Evolutionary conservation across 2,888 invertebrate species (phyloP).

Genomic region (Hartigia nigra): DNA sequence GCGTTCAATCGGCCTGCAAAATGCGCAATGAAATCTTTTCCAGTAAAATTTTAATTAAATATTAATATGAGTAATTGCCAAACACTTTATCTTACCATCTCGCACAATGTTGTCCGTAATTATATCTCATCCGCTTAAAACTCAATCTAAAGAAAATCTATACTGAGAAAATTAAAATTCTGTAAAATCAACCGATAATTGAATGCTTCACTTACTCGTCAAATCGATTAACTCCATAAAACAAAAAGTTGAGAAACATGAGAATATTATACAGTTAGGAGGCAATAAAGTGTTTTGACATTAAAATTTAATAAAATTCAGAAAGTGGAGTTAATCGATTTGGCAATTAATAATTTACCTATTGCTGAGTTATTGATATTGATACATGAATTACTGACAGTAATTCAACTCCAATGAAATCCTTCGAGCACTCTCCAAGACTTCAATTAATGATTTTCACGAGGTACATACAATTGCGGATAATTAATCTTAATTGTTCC

Average conservation of each 20-base stretch:
- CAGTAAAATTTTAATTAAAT: neutral
- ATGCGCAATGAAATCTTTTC: neutral
- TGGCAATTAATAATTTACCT: neutral
- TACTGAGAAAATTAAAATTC: neutral
- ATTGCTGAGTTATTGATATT: no score
- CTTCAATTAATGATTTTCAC: conserved; percentile 19
- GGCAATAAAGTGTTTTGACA: no score
- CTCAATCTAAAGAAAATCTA: neutral
- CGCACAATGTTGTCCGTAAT: neutral
- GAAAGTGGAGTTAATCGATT: no score
- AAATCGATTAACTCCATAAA: no score
- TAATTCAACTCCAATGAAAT: neutral
- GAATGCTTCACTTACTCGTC: no score
- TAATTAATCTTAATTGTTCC: conserved; percentile 25
- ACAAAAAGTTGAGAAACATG: no score
- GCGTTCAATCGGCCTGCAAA: neutral
- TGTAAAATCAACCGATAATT: no score
- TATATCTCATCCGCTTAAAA: neutral
- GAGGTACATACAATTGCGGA: conserved; percentile 27
- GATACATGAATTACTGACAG: no score
- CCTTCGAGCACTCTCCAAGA: conserved; percentile 17
- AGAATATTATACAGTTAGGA: no score
- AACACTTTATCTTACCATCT: neutral
- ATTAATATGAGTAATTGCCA: neutral
- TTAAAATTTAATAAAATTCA: no score